Evolutionary conservation across 2,113 vertebrate genomes (phyloP), one percentile per base, ranked within the genome.

Genomic region (Festucalex cinctus): DNA sequence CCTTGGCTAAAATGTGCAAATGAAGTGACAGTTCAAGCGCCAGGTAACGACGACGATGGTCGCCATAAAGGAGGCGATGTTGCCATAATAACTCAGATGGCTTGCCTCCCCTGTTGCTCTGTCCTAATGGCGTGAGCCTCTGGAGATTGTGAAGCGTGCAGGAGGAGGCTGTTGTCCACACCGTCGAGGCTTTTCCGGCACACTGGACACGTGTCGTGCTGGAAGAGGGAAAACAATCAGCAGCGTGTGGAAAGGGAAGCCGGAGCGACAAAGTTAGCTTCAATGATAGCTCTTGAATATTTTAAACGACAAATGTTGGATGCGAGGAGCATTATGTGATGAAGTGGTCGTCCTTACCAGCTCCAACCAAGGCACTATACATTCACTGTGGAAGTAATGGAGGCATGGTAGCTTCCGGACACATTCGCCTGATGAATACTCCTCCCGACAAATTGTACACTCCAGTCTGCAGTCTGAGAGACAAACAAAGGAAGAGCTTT

Each of bases 151-250:
- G 76, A 68, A 19, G 75, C 83, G 13, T 26, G 60, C 1, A 80
- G 75, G 13, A 88, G 91, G 78, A 91, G 85, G 43, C 88, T 93
- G 51, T 93, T 92, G 81, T 96, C 94, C 17, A 96, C 93, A 0
- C 94, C 95, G 14, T 92, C 93, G 0, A 98, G 86, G 79, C 95
- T 96, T 90, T 96, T 98, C 71, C 95, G 90, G 85, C 95, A 98
- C 32, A 98, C 95, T 0, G 96, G 96, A 86, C 96, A 98, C 0
- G 95, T 96, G 67, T 98, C 96, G 0, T 98, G 96, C 96, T 98
- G 89, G 8, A 68, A 67, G 24, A 54, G n/a, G 8, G 17, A 20
- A 66, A 41, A 24, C 39, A 9, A 12, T 43, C 12, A 41, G 36
- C 22, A 19, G 2, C 6, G 14, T 36, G 6, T 37, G 12, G 63